phyloP scores from a whole-genome alignment of 2,113 vertebrate species.

The Spilogale gracilis region DNA sequence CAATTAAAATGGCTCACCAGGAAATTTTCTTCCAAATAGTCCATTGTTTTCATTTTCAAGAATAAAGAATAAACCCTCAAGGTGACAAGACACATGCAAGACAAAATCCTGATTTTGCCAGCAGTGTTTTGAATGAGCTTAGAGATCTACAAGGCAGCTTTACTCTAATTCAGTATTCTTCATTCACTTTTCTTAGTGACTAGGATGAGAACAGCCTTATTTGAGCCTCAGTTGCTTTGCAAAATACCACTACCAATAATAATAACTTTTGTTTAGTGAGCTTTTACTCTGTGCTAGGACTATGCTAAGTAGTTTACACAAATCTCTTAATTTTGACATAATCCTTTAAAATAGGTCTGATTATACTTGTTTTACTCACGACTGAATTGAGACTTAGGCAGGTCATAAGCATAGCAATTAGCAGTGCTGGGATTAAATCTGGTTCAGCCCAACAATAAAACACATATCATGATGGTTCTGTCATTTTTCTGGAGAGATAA shows the following conservation, averaged over 20 bases:
- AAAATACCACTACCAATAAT: not conserved
- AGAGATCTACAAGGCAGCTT: not conserved
- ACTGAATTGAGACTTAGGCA: not conserved
- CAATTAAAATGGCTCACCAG: not conserved
- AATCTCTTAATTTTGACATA: not conserved
- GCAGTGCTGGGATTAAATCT: not conserved
- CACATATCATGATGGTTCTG: not conserved
- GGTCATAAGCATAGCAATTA: not conserved
- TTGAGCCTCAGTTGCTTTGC: not conserved
- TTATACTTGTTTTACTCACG: not conserved
- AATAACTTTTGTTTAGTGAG: not conserved
- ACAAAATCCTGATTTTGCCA: not conserved
- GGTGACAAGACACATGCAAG: not conserved
- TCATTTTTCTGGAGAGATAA: not conserved
- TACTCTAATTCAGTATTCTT: conserved; percentile 41
- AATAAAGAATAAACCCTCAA: not conserved
- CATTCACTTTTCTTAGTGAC: conserved; percentile 47
- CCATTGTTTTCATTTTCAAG: not conserved
- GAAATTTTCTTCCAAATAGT: not conserved
- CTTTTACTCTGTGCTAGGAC: not conserved
- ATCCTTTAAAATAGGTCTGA: not conserved
- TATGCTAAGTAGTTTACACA: not conserved
- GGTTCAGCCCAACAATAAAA: not conserved
- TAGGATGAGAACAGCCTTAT: not conserved
- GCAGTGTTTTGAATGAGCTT: not conserved